phyloP scores from a whole-genome alignment of 2,888 invertebrate genomes.

The Urechis unicinctus region DNA sequence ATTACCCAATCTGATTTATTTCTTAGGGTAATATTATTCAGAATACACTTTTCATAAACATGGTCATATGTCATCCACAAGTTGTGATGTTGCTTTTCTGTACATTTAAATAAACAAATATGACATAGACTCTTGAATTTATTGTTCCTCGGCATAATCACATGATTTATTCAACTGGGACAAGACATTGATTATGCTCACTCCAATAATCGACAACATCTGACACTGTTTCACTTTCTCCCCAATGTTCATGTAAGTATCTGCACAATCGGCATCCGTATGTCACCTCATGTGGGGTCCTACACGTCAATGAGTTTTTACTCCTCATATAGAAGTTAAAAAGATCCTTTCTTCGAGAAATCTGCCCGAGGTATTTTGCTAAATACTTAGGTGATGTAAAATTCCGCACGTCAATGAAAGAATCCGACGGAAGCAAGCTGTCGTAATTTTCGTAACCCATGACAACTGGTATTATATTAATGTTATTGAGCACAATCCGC shows the following conservation, averaged over 20 bases:
- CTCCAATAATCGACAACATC: no score
- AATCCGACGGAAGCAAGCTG: conserved; percentile 76
- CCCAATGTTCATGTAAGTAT: not conserved
- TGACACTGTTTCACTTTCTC: no score
- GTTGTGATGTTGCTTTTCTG: no score
- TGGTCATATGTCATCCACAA: no score
- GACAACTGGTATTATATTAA: not conserved
- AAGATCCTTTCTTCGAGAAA: conserved; percentile 79
- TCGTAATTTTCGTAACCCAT: not conserved
- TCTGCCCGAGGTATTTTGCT: conserved; percentile 74
- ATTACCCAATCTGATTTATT: no score
- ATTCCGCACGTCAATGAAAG: conserved; percentile 93
- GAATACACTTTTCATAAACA: no score
- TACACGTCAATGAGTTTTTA: conserved; percentile 62
- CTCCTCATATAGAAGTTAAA: conserved; percentile 93
- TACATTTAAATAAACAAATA: no score
- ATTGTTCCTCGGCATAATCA: no score
- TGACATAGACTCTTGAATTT: no score
- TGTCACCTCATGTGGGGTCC: not conserved
- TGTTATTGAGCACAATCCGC: not conserved
- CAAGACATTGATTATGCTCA: no score
- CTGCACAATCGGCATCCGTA: not conserved
- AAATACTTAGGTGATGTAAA: conserved; percentile 79
- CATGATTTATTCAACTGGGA: no score
- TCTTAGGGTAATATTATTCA: no score